phyloP scores from a whole-genome alignment of 2,113 vertebrate genomes.

The Cyrtonyx montezumae region DNA sequence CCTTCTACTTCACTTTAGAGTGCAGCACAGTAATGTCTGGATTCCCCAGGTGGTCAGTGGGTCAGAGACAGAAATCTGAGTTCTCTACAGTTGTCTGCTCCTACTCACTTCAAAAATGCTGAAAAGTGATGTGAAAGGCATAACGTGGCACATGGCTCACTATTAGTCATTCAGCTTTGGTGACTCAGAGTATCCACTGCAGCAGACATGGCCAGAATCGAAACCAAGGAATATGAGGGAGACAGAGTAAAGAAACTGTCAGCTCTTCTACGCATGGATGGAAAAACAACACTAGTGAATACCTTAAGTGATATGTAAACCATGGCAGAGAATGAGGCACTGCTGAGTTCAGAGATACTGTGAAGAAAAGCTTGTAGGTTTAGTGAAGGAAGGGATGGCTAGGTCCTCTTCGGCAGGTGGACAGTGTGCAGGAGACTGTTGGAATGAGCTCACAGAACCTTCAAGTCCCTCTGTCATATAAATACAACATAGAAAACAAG shows the following conservation, averaged over 20 bases:
- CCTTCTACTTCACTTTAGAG: not conserved
- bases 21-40: not conserved
- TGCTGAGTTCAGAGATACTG: not conserved
- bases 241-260: not conserved
- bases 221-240: not conserved
- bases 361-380: not conserved
- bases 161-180: not conserved
- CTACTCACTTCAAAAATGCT: not conserved
- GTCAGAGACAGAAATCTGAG: not conserved
- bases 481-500: not conserved
- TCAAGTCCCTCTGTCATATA: not conserved
- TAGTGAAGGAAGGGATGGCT: not conserved
- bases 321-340: not conserved
- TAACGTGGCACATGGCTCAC: not conserved
- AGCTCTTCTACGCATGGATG: not conserved
- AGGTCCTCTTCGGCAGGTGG: not conserved
- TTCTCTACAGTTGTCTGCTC: not conserved
- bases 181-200: conserved; percentile 34
- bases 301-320: conserved; percentile 21
- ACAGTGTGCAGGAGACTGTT: not conserved
- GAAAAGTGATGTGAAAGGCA: not conserved
- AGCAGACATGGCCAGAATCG: not conserved
- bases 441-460: not conserved
- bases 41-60: not conserved
- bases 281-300: conserved; percentile 24